Conservation (phyloP, 1,140 invertebrate species). For the Tetragonula clypearis region DNA sequence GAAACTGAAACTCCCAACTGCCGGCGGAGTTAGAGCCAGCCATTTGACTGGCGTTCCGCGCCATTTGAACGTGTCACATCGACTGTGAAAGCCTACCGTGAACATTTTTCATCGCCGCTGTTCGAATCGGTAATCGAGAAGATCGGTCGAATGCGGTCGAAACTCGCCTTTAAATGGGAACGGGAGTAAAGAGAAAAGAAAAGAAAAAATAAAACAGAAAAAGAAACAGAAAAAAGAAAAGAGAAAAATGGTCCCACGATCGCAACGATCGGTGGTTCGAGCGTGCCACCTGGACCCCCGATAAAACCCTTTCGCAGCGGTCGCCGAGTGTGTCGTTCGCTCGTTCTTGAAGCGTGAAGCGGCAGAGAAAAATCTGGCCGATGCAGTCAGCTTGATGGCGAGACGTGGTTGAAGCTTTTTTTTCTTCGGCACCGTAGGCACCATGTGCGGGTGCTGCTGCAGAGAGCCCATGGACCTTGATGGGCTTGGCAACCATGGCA, state of each 20-base stretch:
- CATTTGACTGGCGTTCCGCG: background rate
- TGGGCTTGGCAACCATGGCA: slow-evolving; percentile 68
- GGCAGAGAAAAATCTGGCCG: slow-evolving; percentile 55
- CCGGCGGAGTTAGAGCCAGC: background rate
- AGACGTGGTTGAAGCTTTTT: slow-evolving; percentile 54
- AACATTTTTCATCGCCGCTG: background rate
- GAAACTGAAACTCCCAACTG: background rate
- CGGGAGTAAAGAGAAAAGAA: background rate
- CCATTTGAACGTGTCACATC: background rate
- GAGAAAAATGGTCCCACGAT: background rate
- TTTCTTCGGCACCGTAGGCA: slow-evolving; percentile 44
- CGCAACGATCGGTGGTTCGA: too few species aligned
- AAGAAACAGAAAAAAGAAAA: background rate
- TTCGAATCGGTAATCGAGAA: background rate
- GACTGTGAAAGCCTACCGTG: background rate
- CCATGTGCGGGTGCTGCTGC: slow-evolving; percentile 62
- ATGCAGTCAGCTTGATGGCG: slow-evolving; percentile 50
- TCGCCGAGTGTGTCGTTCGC: background rate
- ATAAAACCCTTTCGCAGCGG: slow-evolving; percentile 1
- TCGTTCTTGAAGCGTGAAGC: slow-evolving; percentile 1
- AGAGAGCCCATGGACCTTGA: slow-evolving; percentile 55
- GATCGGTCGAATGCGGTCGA: background rate
- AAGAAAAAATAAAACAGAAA: background rate
- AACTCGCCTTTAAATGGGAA: background rate
- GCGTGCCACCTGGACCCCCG: slow-evolving; percentile 2